A percentile compares a stretch with the other conserved stretches of the same genome.
These are phyloP conservation scores for Proales similis DNA, from an alignment of 1,140 invertebrate species.

Conservation along the genomic window DNA sequence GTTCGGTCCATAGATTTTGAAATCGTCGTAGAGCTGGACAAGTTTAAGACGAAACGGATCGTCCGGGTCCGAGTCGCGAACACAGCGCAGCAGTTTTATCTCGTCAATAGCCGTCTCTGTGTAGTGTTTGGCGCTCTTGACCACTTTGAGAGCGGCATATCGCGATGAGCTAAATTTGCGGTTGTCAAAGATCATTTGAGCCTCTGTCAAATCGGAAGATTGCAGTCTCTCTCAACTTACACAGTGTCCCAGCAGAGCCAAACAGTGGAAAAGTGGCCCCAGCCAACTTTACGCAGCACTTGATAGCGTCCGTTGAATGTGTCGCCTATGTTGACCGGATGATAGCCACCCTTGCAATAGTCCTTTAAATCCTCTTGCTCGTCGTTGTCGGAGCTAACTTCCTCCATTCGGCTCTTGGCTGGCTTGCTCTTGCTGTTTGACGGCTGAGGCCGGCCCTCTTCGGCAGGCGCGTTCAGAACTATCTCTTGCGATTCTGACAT, in stretches of 20 bases:
- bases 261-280: conserved; percentile 96
- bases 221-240: conserved; percentile 47
- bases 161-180: conserved; percentile 50
- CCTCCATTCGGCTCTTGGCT: no score
- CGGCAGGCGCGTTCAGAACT: no score
- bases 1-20: conserved; percentile 93
- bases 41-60: conserved; percentile 88
- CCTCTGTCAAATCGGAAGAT: background rate
- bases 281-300: conserved; percentile 89
- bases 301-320: conserved; percentile 84
- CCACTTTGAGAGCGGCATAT: conserved; percentile 94
- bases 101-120: conserved; percentile 96
- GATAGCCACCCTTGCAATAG: conserved; percentile 89
- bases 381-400: conserved; percentile 63
- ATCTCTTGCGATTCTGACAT: no score
- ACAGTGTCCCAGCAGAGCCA: conserved; percentile 90
- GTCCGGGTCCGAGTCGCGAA: conserved; percentile 74
- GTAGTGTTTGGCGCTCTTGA: conserved; percentile 94
- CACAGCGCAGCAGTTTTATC: conserved; percentile 84
- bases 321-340: conserved; percentile 92
- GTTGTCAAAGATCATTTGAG: background rate
- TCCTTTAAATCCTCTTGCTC: conserved; percentile 90
- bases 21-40: conserved; percentile 92
- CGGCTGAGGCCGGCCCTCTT: no score
- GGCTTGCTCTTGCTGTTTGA: no score